Percentiles rank a stretch among this genome's conserved stretches.
Evolutionary conservation across 37 sponge, comb jelly and placozoan species (phyloP).

Genomic region (Axinella damicornis): DNA sequence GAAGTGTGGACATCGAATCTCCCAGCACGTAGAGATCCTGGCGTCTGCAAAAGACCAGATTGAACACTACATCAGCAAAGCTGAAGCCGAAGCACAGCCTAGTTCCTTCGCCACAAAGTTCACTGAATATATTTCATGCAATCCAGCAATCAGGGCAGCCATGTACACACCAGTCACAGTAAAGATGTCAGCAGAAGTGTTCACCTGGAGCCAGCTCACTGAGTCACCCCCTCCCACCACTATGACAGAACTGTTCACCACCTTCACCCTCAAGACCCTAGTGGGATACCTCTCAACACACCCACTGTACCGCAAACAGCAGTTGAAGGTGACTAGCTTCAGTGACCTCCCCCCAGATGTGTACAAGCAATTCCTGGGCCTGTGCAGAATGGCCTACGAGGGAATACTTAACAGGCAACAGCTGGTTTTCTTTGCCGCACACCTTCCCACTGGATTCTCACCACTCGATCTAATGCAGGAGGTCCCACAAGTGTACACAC

Average conservation of each 20-base stretch:
- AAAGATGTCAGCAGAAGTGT: conserved; percentile 17
- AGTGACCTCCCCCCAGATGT: conserved; percentile 2
- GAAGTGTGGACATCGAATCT: background rate
- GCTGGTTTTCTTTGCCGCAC: background rate
- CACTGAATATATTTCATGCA: background rate
- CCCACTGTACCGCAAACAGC: background rate
- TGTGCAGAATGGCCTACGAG: background rate
- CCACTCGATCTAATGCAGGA: conserved; percentile 7
- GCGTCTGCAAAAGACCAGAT: conserved; percentile 18
- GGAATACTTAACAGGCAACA: background rate
- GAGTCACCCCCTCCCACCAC: conserved; percentile 2
- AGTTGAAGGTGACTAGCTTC: no score
- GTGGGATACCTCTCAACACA: background rate
- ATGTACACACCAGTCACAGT: conserved; percentile 44
- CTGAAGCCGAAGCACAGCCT: background rate
- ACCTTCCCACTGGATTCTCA: background rate
- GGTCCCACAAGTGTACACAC: background rate
- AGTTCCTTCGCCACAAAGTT: background rate
- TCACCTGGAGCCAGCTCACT: background rate
- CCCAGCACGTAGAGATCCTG: conserved; percentile 15
- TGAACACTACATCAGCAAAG: conserved; percentile 5
- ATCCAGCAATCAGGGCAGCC: conserved; percentile 12
- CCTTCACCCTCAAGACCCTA: background rate
- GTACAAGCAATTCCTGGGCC: background rate
- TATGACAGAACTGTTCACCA: conserved; percentile 38